A percentile compares a stretch with the other conserved stretches of the same genome.
These are phyloP conservation scores for Sander lucioperca DNA, from an alignment of 2,113 vertebrate species.

Conservation along the genomic window DNA sequence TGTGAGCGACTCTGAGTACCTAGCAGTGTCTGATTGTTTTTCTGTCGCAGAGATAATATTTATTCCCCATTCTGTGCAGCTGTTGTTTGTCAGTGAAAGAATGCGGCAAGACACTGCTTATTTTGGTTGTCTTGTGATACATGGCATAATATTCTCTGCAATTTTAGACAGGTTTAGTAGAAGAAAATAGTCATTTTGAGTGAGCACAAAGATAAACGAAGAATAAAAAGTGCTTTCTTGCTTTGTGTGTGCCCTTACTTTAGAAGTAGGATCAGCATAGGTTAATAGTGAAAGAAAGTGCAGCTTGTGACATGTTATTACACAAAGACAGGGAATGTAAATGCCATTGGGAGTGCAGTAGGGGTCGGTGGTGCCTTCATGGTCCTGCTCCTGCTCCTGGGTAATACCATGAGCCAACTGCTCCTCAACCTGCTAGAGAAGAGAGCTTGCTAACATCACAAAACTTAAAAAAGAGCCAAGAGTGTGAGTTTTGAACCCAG, in stretches of 20 bases:
- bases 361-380: conserved; percentile 57
- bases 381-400: conserved; percentile 51
- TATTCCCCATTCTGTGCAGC: conserved; percentile 79
- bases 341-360: conserved; percentile 58
- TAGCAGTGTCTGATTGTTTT: conserved; percentile 66
- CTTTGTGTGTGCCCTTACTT: conserved; percentile 42
- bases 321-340: conserved; percentile 61
- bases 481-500: conserved; percentile 46
- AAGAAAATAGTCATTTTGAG: conserved; percentile 41
- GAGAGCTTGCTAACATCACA: conserved; percentile 41
- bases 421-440: conserved; percentile 46
- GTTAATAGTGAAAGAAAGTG: conserved; percentile 61
- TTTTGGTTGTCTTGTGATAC: conserved; percentile 55
- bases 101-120: conserved; percentile 62
- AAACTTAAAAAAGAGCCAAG: conserved; percentile 16
- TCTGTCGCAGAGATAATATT: conserved; percentile 79
- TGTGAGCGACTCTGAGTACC: conserved; percentile 52
- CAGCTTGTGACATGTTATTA: conserved; percentile 56
- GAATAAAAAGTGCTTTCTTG: neutral
- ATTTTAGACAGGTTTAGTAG: conserved; percentile 30
- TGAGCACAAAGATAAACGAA: conserved; percentile 16
- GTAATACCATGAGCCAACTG: conserved; percentile 63
- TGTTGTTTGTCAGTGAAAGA: conserved; percentile 73
- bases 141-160: conserved; percentile 48
- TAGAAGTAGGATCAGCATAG: conserved; percentile 46